phyloP scores from a whole-genome alignment of 2,797 vertebrate genomes.

The Aselliscus stoliczkanus region DNA sequence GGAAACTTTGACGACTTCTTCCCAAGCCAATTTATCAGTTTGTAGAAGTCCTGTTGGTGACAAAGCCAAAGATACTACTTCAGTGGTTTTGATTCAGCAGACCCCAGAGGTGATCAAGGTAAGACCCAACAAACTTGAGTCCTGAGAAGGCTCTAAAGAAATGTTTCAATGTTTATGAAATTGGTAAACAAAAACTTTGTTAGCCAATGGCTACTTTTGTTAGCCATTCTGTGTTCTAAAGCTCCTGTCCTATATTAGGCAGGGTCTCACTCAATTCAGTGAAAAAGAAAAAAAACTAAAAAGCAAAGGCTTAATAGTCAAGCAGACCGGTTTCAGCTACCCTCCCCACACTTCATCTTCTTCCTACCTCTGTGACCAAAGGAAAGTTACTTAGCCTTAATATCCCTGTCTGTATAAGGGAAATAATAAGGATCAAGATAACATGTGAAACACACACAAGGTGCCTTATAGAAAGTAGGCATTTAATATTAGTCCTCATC shows the following conservation, averaged over 20 bases:
- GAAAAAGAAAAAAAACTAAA: neutral
- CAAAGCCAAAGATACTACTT: conserved; percentile 82
- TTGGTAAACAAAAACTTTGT: neutral
- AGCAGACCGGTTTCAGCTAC: neutral
- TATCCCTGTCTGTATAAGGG: neutral
- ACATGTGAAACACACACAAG: neutral
- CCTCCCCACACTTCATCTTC: neutral
- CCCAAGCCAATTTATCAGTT: conserved; percentile 77
- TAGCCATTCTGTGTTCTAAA: conserved; percentile 61
- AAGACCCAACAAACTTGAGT: conserved; percentile 77
- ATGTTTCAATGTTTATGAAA: conserved; percentile 14
- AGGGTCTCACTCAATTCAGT: conserved; percentile 9
- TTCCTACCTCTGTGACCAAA: conserved; percentile 9
- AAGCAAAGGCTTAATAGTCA: conserved; percentile 11
- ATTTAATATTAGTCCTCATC: conserved; percentile 36
- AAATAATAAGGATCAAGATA: conserved; percentile 26
- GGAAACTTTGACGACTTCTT: conserved; percentile 89
- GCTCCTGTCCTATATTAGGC: neutral
- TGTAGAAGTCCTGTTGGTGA: conserved; percentile 68
- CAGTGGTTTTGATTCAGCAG: conserved; percentile 93
- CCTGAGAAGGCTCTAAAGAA: conserved; percentile 36
- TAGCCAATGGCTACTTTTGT: conserved; percentile 10
- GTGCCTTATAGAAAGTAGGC: neutral
- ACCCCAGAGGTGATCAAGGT: conserved; percentile 95
- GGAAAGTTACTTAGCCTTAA: conserved; percentile 30